These are phyloP conservation scores for Drosophila cracens DNA, from an alignment of 2,888 invertebrate species.

Conservation along the genomic window DNA sequence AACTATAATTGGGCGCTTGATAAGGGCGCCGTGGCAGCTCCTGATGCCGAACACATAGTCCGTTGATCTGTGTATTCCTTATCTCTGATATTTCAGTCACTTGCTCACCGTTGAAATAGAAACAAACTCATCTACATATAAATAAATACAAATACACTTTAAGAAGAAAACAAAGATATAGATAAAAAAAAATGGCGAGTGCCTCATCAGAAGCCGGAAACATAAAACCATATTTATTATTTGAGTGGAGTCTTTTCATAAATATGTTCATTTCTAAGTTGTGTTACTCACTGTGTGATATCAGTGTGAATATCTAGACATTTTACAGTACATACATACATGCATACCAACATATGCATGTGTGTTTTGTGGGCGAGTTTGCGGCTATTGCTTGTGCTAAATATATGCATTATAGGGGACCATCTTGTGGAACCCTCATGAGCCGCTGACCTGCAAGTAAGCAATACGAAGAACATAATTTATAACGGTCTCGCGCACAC, in stretches of 20 bases:
- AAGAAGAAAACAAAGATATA: background rate
- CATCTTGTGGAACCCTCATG: slow-evolving; percentile 38
- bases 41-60: too few relatives aligned
- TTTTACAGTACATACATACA: background rate
- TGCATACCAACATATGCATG: background rate
- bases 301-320: slow-evolving; percentile 4
- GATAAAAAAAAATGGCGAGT: background rate
- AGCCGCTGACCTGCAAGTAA: slow-evolving; percentile 1
- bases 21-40: background rate
- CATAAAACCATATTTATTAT: background rate
- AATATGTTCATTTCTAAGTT: background rate
- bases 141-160: background rate
- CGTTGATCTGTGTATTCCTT: background rate
- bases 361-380: background rate
- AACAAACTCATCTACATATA: background rate
- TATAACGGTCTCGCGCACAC: slow-evolving; percentile 38
- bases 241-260: background rate
- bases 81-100: background rate
- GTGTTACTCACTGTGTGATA: slow-evolving; percentile 12
- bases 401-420: slow-evolving; percentile 52
- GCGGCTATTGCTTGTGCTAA: slow-evolving; percentile 18
- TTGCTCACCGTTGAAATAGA: background rate
- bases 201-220: background rate
- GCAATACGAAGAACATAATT: slow-evolving; percentile 8
- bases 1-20: background rate